Base-by-base conservation (phyloP, 1,140 invertebrate genomes). In the Maniola jurtina region DNA sequence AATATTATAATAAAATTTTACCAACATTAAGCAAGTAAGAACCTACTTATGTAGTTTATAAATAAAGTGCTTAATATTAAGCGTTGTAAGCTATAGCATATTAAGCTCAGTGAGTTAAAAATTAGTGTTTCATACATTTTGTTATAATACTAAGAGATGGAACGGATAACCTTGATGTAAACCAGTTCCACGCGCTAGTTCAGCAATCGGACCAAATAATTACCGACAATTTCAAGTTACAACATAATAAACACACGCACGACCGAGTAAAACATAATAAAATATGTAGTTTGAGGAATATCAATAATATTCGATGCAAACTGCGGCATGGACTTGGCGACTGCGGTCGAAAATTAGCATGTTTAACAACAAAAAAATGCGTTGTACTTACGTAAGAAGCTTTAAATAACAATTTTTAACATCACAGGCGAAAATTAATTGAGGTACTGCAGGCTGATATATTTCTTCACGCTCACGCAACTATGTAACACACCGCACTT, bases 311-410 rank as follows among this genome's bases (percentile, higher is more conserved):
- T 25, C 52, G 42, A 36, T 55, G 15, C 15, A 38, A 33, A 35
- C 6, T 63, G 16, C 47, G 48, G 64, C 67, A 57, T 35, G 56
- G n/a, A 34, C 36, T 70, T 62, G 47, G 61, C 45, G 48, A 6
- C 52, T 5, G 47, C 15, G 40, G 14, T 34, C 16, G 25, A 54
- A 63, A 61, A 70, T 57, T 11, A 45, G 40, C 38, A 66, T 81
- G 77, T 86, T 84, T 83, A 84, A 83, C 55, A 83, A 86, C 75
- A 82, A 80, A 78, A n/a, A 81, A 66, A 72, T 68, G 65, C 58
- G 47, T 54, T 68, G 72, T 88, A 89, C 87, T 89, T 89, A 89
- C 87, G 83, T 89, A 88, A 89, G 81, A 82, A 72, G 73, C 75
- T 75, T 70, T 80, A 85, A 87, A 85, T 87, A 86, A 83, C 76